These are phyloP conservation scores for Sminthopsis crassicaudata DNA, from an alignment of 2,113 vertebrate species.

Conservation along the genomic window DNA sequence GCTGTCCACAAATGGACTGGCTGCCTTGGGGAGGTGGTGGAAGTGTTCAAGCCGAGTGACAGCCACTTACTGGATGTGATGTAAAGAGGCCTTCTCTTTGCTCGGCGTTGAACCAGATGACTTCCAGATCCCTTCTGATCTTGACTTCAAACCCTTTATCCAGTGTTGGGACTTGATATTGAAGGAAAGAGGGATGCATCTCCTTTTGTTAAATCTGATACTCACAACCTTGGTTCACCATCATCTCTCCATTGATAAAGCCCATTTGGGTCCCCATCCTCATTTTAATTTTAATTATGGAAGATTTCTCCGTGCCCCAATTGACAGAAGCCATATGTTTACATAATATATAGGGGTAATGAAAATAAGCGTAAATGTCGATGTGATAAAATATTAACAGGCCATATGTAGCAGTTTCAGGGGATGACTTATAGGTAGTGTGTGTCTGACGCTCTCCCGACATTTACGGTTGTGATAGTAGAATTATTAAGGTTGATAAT, in stretches of 20 bases:
- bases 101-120: background rate
- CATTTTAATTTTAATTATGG: background rate
- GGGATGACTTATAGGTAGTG: background rate
- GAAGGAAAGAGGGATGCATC: background rate
- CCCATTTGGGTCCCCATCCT: background rate
- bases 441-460: background rate
- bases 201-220: background rate
- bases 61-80: background rate
- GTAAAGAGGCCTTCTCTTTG: background rate
- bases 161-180: background rate
- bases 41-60: background rate
- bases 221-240: fast-evolving
- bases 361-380: background rate
- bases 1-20: background rate
- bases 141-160: background rate
- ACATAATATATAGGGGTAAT: fast-evolving
- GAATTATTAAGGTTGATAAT: fast-evolving
- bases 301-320: background rate
- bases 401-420: fast-evolving
- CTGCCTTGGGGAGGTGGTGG: background rate
- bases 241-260: background rate
- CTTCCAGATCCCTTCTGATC: background rate
- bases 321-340: background rate
- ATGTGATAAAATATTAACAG: fast-evolving
- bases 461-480: background rate